These are phyloP conservation scores for Aselliscus stoliczkanus DNA, from an alignment of 2,797 vertebrate genomes.

Conservation along the genomic window DNA sequence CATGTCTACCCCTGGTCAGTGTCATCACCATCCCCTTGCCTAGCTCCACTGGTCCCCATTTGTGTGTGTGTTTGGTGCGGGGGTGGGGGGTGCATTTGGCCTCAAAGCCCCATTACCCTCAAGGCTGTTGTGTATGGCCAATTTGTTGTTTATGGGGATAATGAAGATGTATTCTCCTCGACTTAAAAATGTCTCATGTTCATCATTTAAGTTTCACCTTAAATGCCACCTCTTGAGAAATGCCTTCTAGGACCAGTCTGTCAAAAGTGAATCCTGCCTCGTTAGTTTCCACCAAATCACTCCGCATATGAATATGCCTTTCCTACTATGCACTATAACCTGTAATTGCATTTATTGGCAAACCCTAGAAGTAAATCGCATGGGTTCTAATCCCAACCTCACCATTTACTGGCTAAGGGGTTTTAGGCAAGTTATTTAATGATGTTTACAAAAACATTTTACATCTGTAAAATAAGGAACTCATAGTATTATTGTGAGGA, in stretches of 20 bases:
- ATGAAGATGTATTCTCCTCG: not conserved
- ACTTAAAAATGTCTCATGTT: not conserved
- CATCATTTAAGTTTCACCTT: not conserved
- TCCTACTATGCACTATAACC: accelerated
- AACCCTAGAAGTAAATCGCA: not conserved
- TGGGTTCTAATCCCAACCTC: not conserved
- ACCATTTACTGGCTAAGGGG: not conserved
- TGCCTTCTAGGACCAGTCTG: not conserved
- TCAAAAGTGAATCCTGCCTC: not conserved
- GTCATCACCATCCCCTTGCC: not conserved
- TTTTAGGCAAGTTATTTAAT: not conserved
- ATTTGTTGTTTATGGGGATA: not conserved
- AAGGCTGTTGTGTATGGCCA: not conserved
- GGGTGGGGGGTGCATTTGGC: not conserved
- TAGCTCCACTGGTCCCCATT: not conserved
- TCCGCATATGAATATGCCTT: not conserved
- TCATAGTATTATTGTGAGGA: not conserved
- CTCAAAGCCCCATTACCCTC: no score
- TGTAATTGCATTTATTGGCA: not conserved
- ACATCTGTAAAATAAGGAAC: not conserved
- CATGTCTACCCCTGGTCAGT: not conserved
- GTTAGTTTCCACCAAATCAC: not conserved
- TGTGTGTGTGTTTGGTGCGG: not conserved
- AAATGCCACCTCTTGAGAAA: not conserved
- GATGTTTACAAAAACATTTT: not conserved